phyloP scores from a whole-genome alignment of 2,113 vertebrate species.

The Catharus minimus region DNA sequence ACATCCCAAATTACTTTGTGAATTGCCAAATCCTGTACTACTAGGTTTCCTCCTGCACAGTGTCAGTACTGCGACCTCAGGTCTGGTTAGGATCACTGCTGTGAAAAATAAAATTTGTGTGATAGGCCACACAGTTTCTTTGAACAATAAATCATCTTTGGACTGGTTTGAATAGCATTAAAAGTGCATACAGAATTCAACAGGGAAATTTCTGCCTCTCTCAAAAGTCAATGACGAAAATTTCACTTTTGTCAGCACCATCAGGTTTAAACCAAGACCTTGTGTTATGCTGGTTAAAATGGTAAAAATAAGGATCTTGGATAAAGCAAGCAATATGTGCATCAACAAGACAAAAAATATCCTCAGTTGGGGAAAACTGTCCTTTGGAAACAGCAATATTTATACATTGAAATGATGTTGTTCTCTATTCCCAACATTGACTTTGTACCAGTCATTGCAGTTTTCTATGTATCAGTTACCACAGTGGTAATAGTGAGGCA shows the following conservation, averaged over 20 bases:
- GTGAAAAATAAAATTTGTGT: slow-evolving; percentile 48
- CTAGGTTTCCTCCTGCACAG: slow-evolving; percentile 54
- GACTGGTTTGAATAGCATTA: not conserved
- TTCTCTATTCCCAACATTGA: not conserved
- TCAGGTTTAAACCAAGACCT: not conserved
- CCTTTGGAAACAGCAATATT: not conserved
- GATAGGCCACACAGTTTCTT: slow-evolving; percentile 35
- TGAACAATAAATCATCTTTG: not conserved
- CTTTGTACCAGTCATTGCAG: not conserved
- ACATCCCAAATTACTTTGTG: not conserved
- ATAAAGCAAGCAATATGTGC: not conserved
- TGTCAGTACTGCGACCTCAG: not conserved
- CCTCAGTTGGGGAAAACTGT: not conserved
- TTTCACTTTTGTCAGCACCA: not conserved
- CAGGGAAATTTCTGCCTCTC: not conserved
- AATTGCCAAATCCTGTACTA: slow-evolving; percentile 34
- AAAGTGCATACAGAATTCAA: not conserved
- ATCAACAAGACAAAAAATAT: not conserved
- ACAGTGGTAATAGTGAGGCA: not conserved
- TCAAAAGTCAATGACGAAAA: not conserved
- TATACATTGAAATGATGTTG: not conserved
- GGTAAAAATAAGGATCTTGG: not conserved
- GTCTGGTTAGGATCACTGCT: slow-evolving; percentile 49
- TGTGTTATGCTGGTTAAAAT: not conserved
- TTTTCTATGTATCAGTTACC: not conserved